A percentile compares a stretch with the other conserved stretches of the same genome.
Conservation (phyloP, 2,797 vertebrate genomes). For the Buphagus erythrorhynchus region DNA sequence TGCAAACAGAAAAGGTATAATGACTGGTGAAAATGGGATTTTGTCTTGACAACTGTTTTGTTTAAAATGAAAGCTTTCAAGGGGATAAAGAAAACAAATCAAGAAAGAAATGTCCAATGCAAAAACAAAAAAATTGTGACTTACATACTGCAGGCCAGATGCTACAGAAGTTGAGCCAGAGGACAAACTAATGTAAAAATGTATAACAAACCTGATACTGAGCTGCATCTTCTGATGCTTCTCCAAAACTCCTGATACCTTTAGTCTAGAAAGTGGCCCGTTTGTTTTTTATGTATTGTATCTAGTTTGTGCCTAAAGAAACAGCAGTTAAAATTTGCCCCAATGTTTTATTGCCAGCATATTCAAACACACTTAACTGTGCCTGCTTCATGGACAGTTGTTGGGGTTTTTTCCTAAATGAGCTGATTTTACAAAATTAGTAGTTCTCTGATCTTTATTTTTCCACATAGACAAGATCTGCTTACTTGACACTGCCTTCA, state of each 20-base stretch:
- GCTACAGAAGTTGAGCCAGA: background rate
- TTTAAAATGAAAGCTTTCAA: background rate
- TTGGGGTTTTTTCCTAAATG: background rate
- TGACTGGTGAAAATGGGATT: background rate
- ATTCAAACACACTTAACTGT: constrained; percentile 1
- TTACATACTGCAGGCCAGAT: background rate
- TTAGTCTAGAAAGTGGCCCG: background rate
- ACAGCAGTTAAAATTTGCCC: background rate
- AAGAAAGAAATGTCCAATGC: background rate
- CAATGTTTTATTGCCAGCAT: background rate
- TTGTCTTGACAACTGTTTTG: background rate
- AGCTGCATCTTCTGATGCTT: background rate
- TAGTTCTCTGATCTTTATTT: constrained; percentile 76
- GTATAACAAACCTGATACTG: background rate
- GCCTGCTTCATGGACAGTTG: constrained; percentile 10
- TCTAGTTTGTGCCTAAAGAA: background rate
- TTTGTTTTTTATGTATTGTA: background rate
- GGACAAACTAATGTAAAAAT: background rate
- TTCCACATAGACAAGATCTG: constrained; percentile 62
- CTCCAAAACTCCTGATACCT: background rate
- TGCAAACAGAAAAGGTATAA: background rate
- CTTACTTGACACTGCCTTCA: constrained; percentile 55
- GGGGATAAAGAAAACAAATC: background rate
- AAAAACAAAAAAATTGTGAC: background rate
- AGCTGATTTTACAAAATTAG: constrained; percentile 73